Base-by-base conservation (phyloP, 2,113 vertebrate genomes). In the Datnioides undecimradiatus region DNA sequence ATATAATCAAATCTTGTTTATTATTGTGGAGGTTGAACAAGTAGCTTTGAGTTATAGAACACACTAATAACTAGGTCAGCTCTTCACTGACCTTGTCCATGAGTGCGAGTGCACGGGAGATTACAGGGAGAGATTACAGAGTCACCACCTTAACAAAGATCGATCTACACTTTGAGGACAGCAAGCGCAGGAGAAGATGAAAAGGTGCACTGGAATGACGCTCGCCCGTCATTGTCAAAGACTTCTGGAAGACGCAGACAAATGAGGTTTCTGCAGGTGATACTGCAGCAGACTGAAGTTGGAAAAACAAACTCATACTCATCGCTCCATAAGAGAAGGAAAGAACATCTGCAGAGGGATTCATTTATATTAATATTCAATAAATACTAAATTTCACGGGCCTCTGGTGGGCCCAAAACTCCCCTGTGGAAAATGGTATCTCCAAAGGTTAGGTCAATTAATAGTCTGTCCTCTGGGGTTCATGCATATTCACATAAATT, bases 401-500 rank as follows among this genome's bases (percentile, higher is more conserved):
- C 27, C 64, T 63, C 54, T 27, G 29, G 33, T 33, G 2, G 5
- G 31, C 16, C 2, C 19, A 23, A 40, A 58, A n/a, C 45, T 52
- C 48, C 40, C 40, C 19, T 3, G 25, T 73, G 4, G 23, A 69
- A 60, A 46, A 2, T 29, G 29, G 33, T 19, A 21, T 62, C 8
- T 74, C 38, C 38, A 38, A 43, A 69, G 55, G 75, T 69, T 34
- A 38, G 16, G 46, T 65, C 38, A 71, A 54, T 73, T 68, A 65
- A 74, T 64, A 72, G 67, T 34, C 23, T 41, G 38, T 40, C 77
- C 33, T 76, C 25, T 46, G 23, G 52, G 58, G 0, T 62, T 64
- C 49, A 49, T 19, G 19, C 34, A 67, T 40, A 73, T 84, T 54
- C 67, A 59, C 55, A 59, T 84, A 62, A 57, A 74, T 75, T 33